Base-by-base conservation (phyloP, 30 jellyfish, hydroid and myxozoan genomes). In the Pseudorhiza aurosa region DNA sequence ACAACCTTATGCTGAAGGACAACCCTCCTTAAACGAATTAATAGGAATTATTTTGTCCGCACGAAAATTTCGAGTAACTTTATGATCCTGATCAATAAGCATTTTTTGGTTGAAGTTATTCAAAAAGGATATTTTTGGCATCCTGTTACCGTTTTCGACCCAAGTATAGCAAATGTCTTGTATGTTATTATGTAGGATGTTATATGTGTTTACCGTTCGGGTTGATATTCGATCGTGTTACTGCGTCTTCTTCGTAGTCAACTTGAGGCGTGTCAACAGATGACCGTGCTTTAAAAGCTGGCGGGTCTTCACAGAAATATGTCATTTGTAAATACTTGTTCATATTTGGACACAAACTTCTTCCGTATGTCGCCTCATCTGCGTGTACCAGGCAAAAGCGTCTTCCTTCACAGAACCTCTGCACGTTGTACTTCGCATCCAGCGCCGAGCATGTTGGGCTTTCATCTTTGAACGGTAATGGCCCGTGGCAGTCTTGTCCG, bases 371-470 rank as follows among this genome's bases (percentile, higher is more conserved):
- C 18, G 94, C 89, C 17, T 93, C 97, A 72, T 87, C 96, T 15
- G 99, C 99, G 57, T 60, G 85, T 43, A 93, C 69, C n/a, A 85
- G 83, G 53, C 99, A 93, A 44, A 91, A 59, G 24, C 87, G 78
- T 24, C 87, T 81, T 39, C 96, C 99, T 68, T 93, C 94, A 59
- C 99, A 93, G 59, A 68, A 68, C 58, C 57, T 26, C 70, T 93
- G 91, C 40, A 87, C 99, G 69, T 78, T 93, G 81, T 72, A 77
- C 65, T 83, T 87, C 0, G 99, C 99, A 42, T 93, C 99, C 47
- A 93, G 82, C 22, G 99, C 99, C 7, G 99, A 93, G 40, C 99
- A 93, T 29, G 99, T 79, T 19, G 99, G 99, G 40, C 97, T 75
- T 35, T 93, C 99, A 47, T 93, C 99, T 67, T 75, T 86, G 75